phyloP scores from a whole-genome alignment of 2,888 invertebrate species.

The Drosophila demipolita region DNA sequence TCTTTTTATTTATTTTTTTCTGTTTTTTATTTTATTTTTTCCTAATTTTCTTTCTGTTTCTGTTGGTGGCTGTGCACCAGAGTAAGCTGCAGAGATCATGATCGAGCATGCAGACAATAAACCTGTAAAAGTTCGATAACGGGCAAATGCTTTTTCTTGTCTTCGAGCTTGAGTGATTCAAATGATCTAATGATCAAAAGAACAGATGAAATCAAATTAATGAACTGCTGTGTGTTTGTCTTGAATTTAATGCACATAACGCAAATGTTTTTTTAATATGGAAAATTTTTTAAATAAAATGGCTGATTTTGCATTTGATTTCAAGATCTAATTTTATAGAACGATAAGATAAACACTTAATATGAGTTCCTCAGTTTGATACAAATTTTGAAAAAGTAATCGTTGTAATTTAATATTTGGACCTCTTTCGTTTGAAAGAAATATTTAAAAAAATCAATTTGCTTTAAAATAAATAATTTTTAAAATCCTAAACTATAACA shows the following conservation, averaged over 20 bases:
- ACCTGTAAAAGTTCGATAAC: not conserved
- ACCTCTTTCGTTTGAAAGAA: not conserved
- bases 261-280: not conserved
- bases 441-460: not conserved
- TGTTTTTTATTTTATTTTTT: not conserved
- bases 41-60: not conserved
- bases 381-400: not conserved
- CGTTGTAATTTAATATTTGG: not conserved
- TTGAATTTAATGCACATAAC: not conserved
- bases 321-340: not conserved
- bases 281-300: not conserved
- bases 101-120: not conserved
- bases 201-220: not conserved
- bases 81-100: not conserved
- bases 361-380: not conserved
- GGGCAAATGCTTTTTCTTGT: not conserved
- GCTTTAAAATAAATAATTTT: not conserved
- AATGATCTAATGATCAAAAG: not conserved
- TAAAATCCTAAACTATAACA: not conserved
- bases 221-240: not conserved
- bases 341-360: not conserved
- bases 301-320: not conserved
- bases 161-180: not conserved
- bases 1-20: not conserved
- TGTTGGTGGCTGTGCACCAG: not conserved